Percentiles rank a stretch among this genome's conserved stretches.
Evolutionary conservation across 1,140 invertebrate species (phyloP).

Genomic region (Ridgeia piscesae): DNA sequence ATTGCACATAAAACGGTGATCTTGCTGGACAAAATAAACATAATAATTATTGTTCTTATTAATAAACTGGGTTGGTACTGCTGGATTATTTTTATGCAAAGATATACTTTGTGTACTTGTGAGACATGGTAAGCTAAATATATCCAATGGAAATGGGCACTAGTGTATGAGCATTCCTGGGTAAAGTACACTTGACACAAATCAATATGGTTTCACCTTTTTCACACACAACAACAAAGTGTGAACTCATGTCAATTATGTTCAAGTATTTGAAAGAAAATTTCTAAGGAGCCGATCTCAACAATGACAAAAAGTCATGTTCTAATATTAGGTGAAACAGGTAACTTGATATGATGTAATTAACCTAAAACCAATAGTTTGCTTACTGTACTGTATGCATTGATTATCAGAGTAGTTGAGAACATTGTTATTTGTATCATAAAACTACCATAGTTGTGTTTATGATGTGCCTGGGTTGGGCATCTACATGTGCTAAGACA

Average conservation of each 20-base stretch:
- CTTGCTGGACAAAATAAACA: too few species aligned
- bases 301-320: neutral
- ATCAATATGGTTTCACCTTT: neutral
- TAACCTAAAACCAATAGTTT: neutral
- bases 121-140: neutral
- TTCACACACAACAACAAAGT: neutral
- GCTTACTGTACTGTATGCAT: neutral
- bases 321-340: neutral
- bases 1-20: too few species aligned
- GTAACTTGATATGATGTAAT: neutral
- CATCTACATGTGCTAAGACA: too few species aligned
- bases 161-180: neutral
- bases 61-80: neutral
- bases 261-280: neutral
- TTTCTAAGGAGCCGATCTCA: neutral
- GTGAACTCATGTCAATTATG: neutral
- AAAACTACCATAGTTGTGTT: neutral
- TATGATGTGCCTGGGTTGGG: too few species aligned
- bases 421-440: neutral
- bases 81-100: neutral
- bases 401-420: neutral
- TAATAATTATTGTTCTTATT: neutral
- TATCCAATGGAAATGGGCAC: neutral
- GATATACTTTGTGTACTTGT: neutral
- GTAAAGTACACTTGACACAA: neutral